These are phyloP conservation scores for Ploceus nigricollis DNA, from an alignment of 2,113 vertebrate genomes.

Conservation along the genomic window DNA sequence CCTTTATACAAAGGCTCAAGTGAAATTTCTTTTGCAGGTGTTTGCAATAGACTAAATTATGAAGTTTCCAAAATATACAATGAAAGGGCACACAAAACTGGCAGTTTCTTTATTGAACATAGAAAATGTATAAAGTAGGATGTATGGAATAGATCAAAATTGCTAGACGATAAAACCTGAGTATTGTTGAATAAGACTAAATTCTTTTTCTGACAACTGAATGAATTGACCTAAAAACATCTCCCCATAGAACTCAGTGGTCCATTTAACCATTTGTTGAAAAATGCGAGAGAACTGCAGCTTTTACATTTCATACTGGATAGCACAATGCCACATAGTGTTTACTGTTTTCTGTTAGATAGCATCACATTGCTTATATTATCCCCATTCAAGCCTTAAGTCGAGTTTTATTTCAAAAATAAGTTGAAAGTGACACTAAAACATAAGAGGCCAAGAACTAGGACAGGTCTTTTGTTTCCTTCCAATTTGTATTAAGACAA, in stretches of 20 bases:
- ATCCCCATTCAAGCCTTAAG: slow-evolving; percentile 65
- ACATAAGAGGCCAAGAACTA: slow-evolving; percentile 34
- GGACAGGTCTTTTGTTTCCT: slow-evolving; percentile 42
- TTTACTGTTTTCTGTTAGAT: slow-evolving; percentile 69
- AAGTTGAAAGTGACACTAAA: slow-evolving; percentile 43
- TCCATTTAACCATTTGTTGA: slow-evolving; percentile 74
- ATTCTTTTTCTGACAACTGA: slow-evolving; percentile 58
- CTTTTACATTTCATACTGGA: slow-evolving; percentile 59
- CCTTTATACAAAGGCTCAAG: slow-evolving; percentile 66
- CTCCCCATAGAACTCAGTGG: slow-evolving; percentile 68
- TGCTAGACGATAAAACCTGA: slow-evolving; percentile 74
- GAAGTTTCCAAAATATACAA: slow-evolving; percentile 61
- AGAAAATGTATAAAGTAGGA: slow-evolving; percentile 71
- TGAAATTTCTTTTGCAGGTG: slow-evolving; percentile 54
- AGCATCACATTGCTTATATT: slow-evolving; percentile 62
- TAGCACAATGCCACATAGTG: slow-evolving; percentile 60
- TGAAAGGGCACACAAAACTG: slow-evolving; percentile 67
- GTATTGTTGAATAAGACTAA: slow-evolving; percentile 69
- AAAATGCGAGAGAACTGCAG: slow-evolving; percentile 40
- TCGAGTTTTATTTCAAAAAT: slow-evolving; percentile 52
- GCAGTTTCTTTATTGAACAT: slow-evolving; percentile 74
- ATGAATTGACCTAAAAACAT: slow-evolving; percentile 74
- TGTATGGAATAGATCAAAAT: slow-evolving; percentile 68
- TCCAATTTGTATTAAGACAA: not conserved
- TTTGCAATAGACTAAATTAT: slow-evolving; percentile 55